Evolutionary conservation across 2,888 invertebrate species (phyloP), one percentile per base, ranked within the genome.

Genomic region (Catocala nupta): DNA sequence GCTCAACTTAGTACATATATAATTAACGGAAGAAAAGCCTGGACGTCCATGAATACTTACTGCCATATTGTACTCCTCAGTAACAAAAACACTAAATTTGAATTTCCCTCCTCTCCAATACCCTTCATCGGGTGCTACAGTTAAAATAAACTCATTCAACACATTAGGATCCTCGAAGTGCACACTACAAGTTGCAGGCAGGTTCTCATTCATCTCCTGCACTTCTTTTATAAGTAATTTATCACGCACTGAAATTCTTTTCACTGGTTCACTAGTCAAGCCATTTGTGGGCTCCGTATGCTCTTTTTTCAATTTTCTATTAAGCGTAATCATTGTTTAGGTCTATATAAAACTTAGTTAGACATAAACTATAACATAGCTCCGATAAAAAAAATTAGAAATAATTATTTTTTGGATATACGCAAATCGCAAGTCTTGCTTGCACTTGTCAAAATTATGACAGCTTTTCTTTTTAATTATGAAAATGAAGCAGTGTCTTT

Each of bases 41-140:
- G 25, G 12, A 6, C 3, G 7, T 52, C 0, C 9, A 11, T 12
- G 5, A 44, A 53, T 83, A 95, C 96, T 95, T 95, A 98, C 98
- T 89, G 97, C 97, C 96, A 98, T 98, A 91, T 99, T 99, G 95
- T 99, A 99, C 75, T 99, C 99, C 85, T 98, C 98, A 33, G 98
- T 97, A 63, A 99, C 97, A 82, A 95, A 95, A 76, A 99, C 95
- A 83, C 96, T 96, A 91, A 99, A 99, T 85, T 95, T 95, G 91
- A 98, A 99, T 76, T 95, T 95, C 43, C 99, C 99, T 60, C 97
- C 97, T 81, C 95, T 95, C 98, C 99, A 99, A 84, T 96, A 96
- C 0, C 99, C 98, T 90, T 98, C 98, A 75, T 97, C 97, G 3
- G 98, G 98, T 62, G 95, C 91, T 60, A 99, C 97, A 53, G 95